phyloP scores from a whole-genome alignment of 92 coral and sea anemone genomes.

The Meandrina meandrites region DNA sequence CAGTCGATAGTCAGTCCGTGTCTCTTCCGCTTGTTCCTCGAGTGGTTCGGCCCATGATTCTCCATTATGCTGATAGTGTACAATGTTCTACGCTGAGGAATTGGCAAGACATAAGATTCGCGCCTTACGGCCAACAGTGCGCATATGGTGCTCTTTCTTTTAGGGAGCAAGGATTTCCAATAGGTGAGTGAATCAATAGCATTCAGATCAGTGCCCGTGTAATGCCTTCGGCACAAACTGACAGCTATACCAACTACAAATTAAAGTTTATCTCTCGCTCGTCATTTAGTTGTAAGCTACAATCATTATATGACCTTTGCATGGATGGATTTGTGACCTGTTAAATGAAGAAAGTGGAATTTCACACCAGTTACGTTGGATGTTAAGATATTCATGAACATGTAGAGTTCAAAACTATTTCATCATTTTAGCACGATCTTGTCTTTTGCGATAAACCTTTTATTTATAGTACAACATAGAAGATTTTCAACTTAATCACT shows the following conservation, averaged over 20 bases:
- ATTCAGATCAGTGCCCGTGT: not conserved
- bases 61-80: not conserved
- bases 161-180: constrained; percentile 33
- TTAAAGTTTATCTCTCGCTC: not conserved
- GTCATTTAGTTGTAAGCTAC: not conserved
- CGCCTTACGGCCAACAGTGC: not conserved
- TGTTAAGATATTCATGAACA: not conserved
- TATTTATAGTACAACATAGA: not conserved
- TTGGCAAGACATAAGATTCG: not conserved
- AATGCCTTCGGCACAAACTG: not conserved
- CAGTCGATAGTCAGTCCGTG: not conserved
- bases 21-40: constrained; percentile 25
- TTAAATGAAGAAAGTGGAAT: not conserved
- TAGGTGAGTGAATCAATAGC: constrained; percentile 43
- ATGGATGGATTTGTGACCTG: not conserved
- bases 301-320: not conserved
- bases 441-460: not conserved
- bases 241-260: not conserved
- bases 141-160: not conserved
- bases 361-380: not conserved
- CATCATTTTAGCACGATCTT: not conserved
- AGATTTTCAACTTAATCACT: not conserved
- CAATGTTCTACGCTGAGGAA: not conserved
- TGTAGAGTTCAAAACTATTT: not conserved
- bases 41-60: constrained; percentile 13